phyloP scores from a whole-genome alignment of 1,140 invertebrate genomes.

The Bombus sibiricus region DNA sequence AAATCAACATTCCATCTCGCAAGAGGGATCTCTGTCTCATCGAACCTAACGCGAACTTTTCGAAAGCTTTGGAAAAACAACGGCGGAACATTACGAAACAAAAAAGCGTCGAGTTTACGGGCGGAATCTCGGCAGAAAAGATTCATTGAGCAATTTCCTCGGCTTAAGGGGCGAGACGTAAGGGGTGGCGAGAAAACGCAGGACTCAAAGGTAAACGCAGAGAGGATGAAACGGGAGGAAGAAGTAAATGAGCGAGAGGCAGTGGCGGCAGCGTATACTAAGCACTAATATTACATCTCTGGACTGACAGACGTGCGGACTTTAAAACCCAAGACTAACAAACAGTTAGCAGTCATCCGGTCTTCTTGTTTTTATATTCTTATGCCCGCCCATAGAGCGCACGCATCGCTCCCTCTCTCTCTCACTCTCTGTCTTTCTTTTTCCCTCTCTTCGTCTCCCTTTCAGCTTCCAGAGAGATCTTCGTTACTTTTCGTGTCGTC shows the following conservation, averaged over 20 bases:
- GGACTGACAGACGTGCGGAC: constrained; percentile 82
- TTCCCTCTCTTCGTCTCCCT: constrained; percentile 12
- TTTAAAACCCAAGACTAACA: constrained; percentile 83
- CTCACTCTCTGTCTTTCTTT: background rate
- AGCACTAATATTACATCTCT: constrained; percentile 83
- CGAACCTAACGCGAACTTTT: background rate
- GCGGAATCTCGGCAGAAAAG: background rate
- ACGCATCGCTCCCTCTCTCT: constrained; percentile 24
- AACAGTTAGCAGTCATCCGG: constrained; percentile 83
- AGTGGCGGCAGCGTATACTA: constrained; percentile 73
- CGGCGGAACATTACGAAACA: background rate
- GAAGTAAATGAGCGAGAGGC: constrained; percentile 71
- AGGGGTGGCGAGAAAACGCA: constrained; percentile 1
- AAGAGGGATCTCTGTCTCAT: background rate
- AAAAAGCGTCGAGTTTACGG: background rate
- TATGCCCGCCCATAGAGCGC: constrained; percentile 70
- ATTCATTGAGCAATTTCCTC: constrained; percentile 10
- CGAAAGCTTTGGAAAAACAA: background rate
- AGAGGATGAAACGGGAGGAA: constrained; percentile 58
- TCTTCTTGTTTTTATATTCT: constrained; percentile 82
- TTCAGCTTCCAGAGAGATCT: constrained; percentile 26
- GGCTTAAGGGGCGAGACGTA: background rate
- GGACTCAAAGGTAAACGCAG: constrained; percentile 62
- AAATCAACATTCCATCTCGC: background rate
- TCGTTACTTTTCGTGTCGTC: constrained; percentile 52